Evolutionary conservation across 1,140 invertebrate species (phyloP), one percentile per base, ranked within the genome.

Genomic region (Drosophila rhopaloa): DNA sequence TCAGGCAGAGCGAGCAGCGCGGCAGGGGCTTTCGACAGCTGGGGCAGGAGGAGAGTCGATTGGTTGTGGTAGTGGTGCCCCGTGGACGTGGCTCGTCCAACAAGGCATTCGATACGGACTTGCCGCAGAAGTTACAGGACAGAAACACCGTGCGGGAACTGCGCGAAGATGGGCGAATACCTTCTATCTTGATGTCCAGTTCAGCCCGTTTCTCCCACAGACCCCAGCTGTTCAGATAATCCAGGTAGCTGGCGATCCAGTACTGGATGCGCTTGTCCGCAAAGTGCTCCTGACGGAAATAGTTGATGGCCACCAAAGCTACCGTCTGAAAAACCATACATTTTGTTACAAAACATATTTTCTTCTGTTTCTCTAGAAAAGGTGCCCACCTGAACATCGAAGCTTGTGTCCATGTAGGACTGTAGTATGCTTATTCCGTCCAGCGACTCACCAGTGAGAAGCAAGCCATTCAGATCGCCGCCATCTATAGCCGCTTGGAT

Each of bases 101-200:
- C 93, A 96, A 94, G 47, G 95, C 95, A 47, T 96, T 95, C 0
- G 97, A 97, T 63, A 98, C 97, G 71, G 96, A 97, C 93, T 98
- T 98, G 4, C 97, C 96, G 94, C 98, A 99, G 93, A 97, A 99
- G 90, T 97, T 98, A 93, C 98, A 99, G 6, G 96, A 96, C 29
- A 98, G 95, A 91, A 96, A 97, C 54, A 98, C 96, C 86, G 98
- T 96, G 61, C 96, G 95, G 9, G 93, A 93, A 7, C 94, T 93
- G 77, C 95, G 95, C 24, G 74, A 58, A 29, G 82, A 78, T 8
- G 81, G 62, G 32, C 86, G 83, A 50, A 83, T 81, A 59, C 81
- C 76, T 67, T 82, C 84, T 24, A 91, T 91, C 79, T 93, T 93
- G 71, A 93, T 93, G 84, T 94, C 94, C 91, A 97, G 95, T 80